A percentile compares a stretch with the other conserved stretches of the same genome.
Evolutionary conservation across 30 jellyfish, hydroid and myxozoan species (phyloP).

Genomic region (Chrysaora quinquecirrha): DNA sequence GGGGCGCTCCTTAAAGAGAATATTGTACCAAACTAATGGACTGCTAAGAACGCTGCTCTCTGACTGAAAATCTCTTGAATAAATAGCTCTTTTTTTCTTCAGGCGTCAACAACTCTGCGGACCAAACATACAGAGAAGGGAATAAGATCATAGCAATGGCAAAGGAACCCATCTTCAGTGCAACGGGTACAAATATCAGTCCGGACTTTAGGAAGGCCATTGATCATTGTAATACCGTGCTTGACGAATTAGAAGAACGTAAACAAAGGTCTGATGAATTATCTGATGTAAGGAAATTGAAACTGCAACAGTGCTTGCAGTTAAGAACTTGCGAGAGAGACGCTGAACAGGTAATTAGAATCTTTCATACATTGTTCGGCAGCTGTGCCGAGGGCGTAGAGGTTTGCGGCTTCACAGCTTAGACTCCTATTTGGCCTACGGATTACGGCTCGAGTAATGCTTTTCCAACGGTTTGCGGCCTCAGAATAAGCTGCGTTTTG

Average conservation of each 20-base stretch:
- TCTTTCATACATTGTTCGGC: too few species aligned
- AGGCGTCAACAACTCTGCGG: slow-evolving; percentile 61
- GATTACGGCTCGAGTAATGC: too few species aligned
- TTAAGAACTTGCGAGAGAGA: slow-evolving; percentile 75
- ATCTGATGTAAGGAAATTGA: slow-evolving; percentile 63
- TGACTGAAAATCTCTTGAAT: too few species aligned
- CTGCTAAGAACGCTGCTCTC: too few species aligned
- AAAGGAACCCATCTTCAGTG: slow-evolving; percentile 65
- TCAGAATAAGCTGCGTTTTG: too few species aligned
- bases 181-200: slow-evolving; percentile 72
- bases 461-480: too few species aligned
- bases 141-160: slow-evolving; percentile 36
- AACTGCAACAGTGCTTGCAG: slow-evolving; percentile 73
- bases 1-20: too few species aligned
- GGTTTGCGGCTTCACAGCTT: too few species aligned
- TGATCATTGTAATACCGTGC: slow-evolving; percentile 49
- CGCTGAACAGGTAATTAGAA: slow-evolving; percentile 86
- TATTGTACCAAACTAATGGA: too few species aligned
- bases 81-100: neutral
- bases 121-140: slow-evolving; percentile 47
- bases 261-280: slow-evolving; percentile 76
- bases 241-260: slow-evolving; percentile 65
- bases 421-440: too few species aligned
- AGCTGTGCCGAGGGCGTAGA: too few species aligned
- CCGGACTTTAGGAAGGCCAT: slow-evolving; percentile 56